Conservation (phyloP, 1,140 invertebrate species). For the Acromyrmex echinatior region DNA sequence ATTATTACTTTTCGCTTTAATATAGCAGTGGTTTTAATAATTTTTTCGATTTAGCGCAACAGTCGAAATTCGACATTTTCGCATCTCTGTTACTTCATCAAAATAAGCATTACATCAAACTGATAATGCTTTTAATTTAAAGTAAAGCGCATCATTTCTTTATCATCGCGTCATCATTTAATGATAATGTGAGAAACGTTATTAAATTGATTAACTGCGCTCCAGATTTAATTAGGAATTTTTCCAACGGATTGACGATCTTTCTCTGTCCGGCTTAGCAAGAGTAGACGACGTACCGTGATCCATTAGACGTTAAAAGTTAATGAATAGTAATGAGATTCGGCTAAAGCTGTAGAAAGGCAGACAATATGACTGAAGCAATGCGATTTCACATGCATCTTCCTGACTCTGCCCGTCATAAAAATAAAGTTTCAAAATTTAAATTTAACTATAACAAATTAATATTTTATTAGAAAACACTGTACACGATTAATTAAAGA, state of each 20-base stretch:
- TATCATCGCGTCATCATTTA: not conserved
- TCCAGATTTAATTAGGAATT: constrained; percentile 46
- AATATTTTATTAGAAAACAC: constrained; percentile 1
- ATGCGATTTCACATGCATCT: constrained; percentile 40
- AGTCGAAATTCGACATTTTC: not conserved
- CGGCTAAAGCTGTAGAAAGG: constrained; percentile 25
- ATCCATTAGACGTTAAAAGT: constrained; percentile 59
- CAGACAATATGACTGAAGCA: constrained; percentile 34
- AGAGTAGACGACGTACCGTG: constrained; percentile 52
- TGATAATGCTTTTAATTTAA: not conserved
- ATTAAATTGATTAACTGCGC: constrained; percentile 42
- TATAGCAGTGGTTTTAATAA: not conserved
- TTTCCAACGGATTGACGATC: constrained; percentile 26
- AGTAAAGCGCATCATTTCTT: not conserved
- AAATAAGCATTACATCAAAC: too few species aligned
- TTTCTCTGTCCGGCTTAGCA: constrained; percentile 41
- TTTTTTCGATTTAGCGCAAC: not conserved
- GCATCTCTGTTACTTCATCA: not conserved
- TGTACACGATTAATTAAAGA: too few species aligned
- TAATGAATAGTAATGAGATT: constrained; percentile 62
- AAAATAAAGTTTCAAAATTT: constrained; percentile 15
- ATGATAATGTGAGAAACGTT: constrained; percentile 38
- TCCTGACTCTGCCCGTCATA: not conserved
- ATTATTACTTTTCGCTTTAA: constrained; percentile 18
- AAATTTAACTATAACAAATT: constrained; percentile 13